A percentile compares a stretch with the other conserved stretches of the same genome.
These are phyloP conservation scores for Erebia ligea DNA, from an alignment of 2,888 invertebrate genomes.

Conservation along the genomic window DNA sequence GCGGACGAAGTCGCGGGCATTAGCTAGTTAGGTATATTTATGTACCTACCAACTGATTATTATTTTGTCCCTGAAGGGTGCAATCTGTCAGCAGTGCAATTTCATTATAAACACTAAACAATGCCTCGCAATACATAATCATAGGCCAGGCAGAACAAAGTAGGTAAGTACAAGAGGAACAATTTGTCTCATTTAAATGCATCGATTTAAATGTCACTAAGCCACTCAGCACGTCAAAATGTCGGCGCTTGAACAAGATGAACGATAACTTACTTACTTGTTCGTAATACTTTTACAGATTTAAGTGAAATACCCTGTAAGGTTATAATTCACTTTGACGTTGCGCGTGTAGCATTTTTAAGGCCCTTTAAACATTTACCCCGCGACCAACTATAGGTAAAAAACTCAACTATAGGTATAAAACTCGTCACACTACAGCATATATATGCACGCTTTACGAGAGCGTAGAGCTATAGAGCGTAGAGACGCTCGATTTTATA, in stretches of 20 bases:
- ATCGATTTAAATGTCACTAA: slow-evolving; percentile 57
- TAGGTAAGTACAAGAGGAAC: background rate
- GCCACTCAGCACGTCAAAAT: slow-evolving; percentile 53
- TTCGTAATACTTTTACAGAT: background rate
- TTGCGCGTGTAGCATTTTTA: background rate
- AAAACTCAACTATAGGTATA: no score
- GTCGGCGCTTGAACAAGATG: slow-evolving; percentile 41
- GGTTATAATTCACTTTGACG: background rate
- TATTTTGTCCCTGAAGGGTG: slow-evolving; percentile 10
- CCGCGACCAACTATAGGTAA: no score
- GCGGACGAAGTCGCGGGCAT: no score
- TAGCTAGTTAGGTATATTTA: no score
- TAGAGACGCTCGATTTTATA: no score
- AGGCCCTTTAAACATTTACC: no score
- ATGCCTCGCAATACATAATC: no score
- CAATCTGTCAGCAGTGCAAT: slow-evolving; percentile 21
- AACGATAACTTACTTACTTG: slow-evolving; percentile 3
- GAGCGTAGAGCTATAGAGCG: no score
- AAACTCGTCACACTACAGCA: no score
- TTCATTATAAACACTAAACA: slow-evolving; percentile 27
- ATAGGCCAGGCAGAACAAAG: slow-evolving; percentile 6
- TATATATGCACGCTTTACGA: no score
- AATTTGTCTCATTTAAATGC: slow-evolving; percentile 52
- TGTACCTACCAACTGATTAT: background rate
- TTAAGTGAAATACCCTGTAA: background rate